Conservation (phyloP, 2,113 vertebrate genomes). For the Sporophila hypoxantha region DNA sequence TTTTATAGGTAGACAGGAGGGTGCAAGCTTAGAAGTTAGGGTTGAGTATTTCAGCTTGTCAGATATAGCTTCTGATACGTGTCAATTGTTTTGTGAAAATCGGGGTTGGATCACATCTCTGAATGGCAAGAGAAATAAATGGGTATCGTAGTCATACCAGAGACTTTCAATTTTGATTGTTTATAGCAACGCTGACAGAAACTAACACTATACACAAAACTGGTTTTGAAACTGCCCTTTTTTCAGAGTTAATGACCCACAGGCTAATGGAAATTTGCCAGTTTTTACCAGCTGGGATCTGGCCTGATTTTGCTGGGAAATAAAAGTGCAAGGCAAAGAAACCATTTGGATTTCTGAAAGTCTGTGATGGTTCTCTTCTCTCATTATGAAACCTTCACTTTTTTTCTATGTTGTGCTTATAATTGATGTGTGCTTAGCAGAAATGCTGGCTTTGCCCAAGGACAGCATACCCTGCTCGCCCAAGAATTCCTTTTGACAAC, state of each 20-base stretch:
- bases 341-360: constrained; percentile 15
- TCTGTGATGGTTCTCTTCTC: constrained; percentile 2
- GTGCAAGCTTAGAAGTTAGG: background rate
- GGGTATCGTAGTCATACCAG: constrained; percentile 24
- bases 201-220: constrained; percentile 40
- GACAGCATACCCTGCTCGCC: background rate
- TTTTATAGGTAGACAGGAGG: background rate
- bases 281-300: constrained; percentile 54
- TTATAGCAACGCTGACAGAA: constrained; percentile 56
- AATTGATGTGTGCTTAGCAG: background rate
- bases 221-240: constrained; percentile 52
- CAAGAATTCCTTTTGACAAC: background rate
- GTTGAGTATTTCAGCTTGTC: background rate
- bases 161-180: constrained; percentile 56
- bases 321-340: constrained; percentile 24
- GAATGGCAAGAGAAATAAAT: constrained; percentile 37
- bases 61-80: background rate
- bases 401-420: background rate
- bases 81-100: constrained; percentile 1
- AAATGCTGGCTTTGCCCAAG: background rate
- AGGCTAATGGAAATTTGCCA: constrained; percentile 53
- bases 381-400: background rate
- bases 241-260: constrained; percentile 58
- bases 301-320: constrained; percentile 53
- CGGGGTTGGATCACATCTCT: background rate